A percentile compares a stretch with the other conserved stretches of the same genome.
phyloP scores from a whole-genome alignment of 2,113 vertebrate genomes.

The Alexandromys fortis region DNA sequence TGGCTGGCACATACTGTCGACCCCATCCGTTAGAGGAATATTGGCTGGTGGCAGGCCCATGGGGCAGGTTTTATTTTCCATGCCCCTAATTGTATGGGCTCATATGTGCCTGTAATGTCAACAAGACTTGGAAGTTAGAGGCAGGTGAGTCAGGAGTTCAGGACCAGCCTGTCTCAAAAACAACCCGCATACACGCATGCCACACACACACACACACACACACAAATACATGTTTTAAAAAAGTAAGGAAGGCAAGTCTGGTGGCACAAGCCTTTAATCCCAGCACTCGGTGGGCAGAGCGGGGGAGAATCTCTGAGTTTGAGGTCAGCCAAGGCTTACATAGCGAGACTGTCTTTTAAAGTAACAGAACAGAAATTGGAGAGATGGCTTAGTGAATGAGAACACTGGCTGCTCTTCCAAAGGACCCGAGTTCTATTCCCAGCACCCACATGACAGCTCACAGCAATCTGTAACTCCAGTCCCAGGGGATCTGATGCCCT shows the following conservation, averaged over 20 bases:
- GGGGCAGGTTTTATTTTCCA: not conserved
- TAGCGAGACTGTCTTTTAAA: not conserved
- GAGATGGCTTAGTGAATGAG: not conserved
- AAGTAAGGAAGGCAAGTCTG: not conserved
- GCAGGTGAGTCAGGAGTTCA: not conserved
- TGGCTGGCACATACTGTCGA: not conserved
- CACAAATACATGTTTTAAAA: not conserved
- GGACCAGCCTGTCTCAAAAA: not conserved
- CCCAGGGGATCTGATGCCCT: not conserved
- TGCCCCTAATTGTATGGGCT: not conserved
- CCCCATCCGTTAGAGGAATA: not conserved
- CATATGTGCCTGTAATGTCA: not conserved
- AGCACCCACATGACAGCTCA: not conserved
- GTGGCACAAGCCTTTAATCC: not conserved
- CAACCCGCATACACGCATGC: too few relatives aligned
- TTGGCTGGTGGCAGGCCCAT: not conserved
- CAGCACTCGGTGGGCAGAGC: not conserved
- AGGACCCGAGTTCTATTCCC: not conserved
- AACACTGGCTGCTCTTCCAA: not conserved
- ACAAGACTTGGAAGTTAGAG: not conserved
- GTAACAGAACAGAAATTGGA: not conserved
- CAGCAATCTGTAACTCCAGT: not conserved
- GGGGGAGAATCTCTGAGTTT: not conserved
- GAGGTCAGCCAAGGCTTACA: not conserved
- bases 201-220: too few relatives aligned